Conservation (phyloP, 2,113 vertebrate genomes). For the Trogon melanurus region DNA sequence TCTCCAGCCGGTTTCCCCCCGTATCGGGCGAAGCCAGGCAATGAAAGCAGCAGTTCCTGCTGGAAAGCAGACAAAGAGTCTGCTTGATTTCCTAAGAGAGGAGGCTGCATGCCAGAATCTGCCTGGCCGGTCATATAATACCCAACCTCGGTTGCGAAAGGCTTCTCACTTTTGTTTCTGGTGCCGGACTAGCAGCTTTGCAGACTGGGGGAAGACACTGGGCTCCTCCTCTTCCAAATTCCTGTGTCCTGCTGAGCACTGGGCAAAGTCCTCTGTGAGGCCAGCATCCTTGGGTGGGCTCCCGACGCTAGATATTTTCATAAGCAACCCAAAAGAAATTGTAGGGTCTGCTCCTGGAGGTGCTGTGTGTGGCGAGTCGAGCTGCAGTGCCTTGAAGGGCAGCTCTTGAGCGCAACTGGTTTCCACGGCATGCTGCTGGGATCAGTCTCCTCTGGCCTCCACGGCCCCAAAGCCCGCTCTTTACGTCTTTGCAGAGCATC, state of each 20-base stretch:
- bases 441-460: not conserved
- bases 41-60: slow-evolving; percentile 68
- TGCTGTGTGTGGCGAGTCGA: not conserved
- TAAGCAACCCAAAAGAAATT: not conserved
- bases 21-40: slow-evolving; percentile 36
- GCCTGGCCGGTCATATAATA: slow-evolving; percentile 39
- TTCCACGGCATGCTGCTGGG: fast-evolving
- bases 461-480: not conserved
- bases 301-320: fast-evolving
- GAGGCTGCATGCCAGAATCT: slow-evolving; percentile 68
- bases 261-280: not conserved
- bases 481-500: not conserved
- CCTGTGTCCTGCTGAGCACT: not conserved
- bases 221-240: not conserved
- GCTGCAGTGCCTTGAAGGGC: not conserved
- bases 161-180: slow-evolving; percentile 53
- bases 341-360: not conserved
- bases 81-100: slow-evolving; percentile 77
- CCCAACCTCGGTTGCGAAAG: slow-evolving; percentile 60
- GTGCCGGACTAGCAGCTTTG: not conserved
- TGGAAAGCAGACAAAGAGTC: slow-evolving; percentile 77
- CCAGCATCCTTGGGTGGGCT: not conserved
- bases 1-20: slow-evolving; percentile 55
- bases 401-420: not conserved
- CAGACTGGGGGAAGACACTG: not conserved